Evolutionary conservation across 2,113 vertebrate species (phyloP), one percentile per base, ranked within the genome.

Genomic region (Crotalus tigris): DNA sequence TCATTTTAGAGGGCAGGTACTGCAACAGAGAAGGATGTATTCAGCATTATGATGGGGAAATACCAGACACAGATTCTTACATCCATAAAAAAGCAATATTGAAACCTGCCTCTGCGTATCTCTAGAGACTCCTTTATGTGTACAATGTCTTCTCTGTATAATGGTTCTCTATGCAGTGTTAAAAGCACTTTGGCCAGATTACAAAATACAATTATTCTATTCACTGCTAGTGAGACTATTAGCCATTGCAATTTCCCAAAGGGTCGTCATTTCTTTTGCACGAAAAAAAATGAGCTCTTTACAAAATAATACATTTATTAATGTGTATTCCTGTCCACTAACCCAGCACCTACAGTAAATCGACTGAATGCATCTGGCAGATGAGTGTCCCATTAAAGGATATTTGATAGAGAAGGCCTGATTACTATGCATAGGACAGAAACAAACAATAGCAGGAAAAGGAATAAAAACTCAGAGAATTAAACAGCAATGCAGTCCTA

Each of bases 141-240:
- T 44, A 81, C 7, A 21, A 81, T 81, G 15, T 46, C 3, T 29
- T 87, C 85, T 91, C 39, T 9, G 5, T 44, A 19, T 58, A 15
- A 85, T 11, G n/a, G 24, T 49, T 86, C 33, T 86, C 15, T n/a
- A 11, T 17, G 2, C 23, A 2, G 26, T 29, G 58, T n/a, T 69
- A n/a, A 92, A 94, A 69, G n/a, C 39, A 49, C 24, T 86, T 57
- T 93, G 61, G 86, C 10, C 87, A 91, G 92, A 55, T 85, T 81
- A 2, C 53, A 17, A 9, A 39, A 93, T 91, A 26, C 39, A n/a
- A 26, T 55, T 26, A 81, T 55, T 91, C 29, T 91, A 29, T 91
- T 29, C 39, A 10, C 21, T 26, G 19, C 51, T 12, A 17, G 19
- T 21, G 26, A 29, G 61, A 51, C 61, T 49, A 91, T 17, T 24